Conservation (phyloP, 2,113 vertebrate genomes). For the Pteronura brasiliensis region DNA sequence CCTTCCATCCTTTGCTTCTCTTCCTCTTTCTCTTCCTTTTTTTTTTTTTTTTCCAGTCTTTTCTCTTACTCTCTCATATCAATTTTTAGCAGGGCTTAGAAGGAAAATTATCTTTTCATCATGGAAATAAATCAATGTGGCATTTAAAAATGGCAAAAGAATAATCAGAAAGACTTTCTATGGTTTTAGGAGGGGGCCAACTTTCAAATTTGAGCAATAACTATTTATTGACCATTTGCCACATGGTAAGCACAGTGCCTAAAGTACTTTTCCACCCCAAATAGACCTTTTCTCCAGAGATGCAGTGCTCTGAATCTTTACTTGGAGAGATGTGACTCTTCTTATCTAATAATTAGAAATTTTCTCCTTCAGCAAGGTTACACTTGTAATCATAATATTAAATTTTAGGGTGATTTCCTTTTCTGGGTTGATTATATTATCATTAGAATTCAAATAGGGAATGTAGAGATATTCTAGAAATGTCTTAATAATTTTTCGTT, state of each 20-base stretch:
- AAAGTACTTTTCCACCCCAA: background rate
- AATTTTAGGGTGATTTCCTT: slow-evolving; percentile 38
- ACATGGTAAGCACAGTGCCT: no score
- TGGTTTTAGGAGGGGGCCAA: background rate
- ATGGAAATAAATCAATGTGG: background rate
- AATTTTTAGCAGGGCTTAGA: background rate
- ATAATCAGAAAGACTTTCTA: background rate
- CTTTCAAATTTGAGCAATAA: background rate
- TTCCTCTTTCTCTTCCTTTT: background rate
- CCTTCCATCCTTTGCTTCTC: background rate
- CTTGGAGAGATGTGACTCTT: background rate
- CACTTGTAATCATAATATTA: slow-evolving; percentile 22
- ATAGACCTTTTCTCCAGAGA: background rate
- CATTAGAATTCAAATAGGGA: slow-evolving; percentile 20
- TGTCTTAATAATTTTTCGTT: slow-evolving; percentile 48
- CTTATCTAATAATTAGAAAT: background rate
- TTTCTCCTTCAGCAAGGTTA: slow-evolving; percentile 8
- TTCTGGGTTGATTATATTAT: background rate
- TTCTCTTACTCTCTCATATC: background rate
- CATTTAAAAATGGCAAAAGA: slow-evolving; percentile 27
- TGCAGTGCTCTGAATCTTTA: background rate
- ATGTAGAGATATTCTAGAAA: slow-evolving; percentile 47
- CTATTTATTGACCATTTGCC: background rate
- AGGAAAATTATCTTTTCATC: background rate
- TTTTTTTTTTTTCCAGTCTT: background rate